Conservation (phyloP, 2,113 vertebrate species). For the Capreolus pygargus region DNA sequence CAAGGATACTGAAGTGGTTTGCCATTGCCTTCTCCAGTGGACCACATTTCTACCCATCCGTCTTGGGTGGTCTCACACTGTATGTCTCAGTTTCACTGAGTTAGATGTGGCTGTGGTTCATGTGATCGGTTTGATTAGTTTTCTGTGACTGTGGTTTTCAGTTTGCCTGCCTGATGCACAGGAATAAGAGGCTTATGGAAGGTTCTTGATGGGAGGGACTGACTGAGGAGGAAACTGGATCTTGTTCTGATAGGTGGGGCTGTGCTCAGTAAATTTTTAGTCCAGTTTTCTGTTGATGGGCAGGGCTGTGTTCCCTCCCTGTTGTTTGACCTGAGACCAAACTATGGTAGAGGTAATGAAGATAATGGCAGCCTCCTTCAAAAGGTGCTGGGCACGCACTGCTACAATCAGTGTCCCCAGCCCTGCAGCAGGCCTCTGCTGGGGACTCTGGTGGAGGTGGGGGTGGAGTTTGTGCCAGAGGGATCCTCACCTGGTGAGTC, state of each 20-base stretch:
- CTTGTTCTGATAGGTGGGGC: neutral
- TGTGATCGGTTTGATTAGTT: neutral
- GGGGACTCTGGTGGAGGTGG: neutral
- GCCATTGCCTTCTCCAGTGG: neutral
- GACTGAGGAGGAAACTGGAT: neutral
- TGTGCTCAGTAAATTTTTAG: neutral
- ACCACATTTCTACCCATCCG: neutral
- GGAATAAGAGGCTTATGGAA: neutral
- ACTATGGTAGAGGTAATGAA: neutral
- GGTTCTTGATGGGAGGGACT: neutral
- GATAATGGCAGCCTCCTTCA: accelerated
- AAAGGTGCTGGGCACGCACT: neutral
- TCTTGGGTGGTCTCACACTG: neutral
- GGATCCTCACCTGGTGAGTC: neutral
- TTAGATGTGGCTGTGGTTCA: neutral
- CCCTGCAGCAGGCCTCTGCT: neutral
- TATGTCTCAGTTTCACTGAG: neutral
- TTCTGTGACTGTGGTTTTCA: neutral
- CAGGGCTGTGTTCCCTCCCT: neutral
- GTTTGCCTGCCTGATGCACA: neutral
- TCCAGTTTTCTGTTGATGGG: neutral
- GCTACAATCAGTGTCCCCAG: neutral
- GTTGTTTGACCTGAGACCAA: neutral
- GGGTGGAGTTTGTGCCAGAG: neutral
- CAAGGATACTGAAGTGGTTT: neutral